phyloP scores from a whole-genome alignment of 2,797 vertebrate genomes.

The Sebastolobus altivelis region DNA sequence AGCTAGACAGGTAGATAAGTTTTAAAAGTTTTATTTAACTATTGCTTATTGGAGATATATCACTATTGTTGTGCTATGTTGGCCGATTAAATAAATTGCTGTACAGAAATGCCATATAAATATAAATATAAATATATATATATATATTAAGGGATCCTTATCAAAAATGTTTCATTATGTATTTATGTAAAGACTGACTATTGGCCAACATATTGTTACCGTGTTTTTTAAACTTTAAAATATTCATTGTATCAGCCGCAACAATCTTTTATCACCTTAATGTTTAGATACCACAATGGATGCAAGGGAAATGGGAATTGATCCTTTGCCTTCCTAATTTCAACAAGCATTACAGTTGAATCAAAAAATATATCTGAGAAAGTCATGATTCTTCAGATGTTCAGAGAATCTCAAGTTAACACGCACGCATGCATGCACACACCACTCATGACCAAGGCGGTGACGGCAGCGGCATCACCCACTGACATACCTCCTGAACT shows the following conservation, averaged over 20 bases:
- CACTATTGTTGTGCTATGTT: not conserved
- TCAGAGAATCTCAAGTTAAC: constrained; percentile 11
- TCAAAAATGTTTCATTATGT: not conserved
- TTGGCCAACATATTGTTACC: not conserved
- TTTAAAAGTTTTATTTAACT: too few species aligned
- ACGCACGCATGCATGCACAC: not conserved
- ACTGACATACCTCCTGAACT: constrained; percentile 45
- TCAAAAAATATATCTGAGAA: not conserved
- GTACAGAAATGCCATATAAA: not conserved
- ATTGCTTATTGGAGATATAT: not conserved
- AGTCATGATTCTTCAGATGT: constrained; percentile 5
- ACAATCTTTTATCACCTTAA: not conserved
- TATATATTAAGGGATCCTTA: not conserved
- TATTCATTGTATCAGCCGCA: not conserved
- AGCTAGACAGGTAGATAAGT: not conserved
- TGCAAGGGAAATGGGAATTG: not conserved
- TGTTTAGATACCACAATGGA: not conserved
- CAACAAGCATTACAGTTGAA: too few species aligned
- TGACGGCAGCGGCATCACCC: constrained; percentile 58
- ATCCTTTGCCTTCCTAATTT: not conserved
- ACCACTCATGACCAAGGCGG: constrained; percentile 5
- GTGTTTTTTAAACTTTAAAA: not conserved
- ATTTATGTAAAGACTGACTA: not conserved
- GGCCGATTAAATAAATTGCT: not conserved
- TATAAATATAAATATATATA: not conserved